phyloP scores from a whole-genome alignment of 2,113 vertebrate species.

The Ochotona curzoniae region DNA sequence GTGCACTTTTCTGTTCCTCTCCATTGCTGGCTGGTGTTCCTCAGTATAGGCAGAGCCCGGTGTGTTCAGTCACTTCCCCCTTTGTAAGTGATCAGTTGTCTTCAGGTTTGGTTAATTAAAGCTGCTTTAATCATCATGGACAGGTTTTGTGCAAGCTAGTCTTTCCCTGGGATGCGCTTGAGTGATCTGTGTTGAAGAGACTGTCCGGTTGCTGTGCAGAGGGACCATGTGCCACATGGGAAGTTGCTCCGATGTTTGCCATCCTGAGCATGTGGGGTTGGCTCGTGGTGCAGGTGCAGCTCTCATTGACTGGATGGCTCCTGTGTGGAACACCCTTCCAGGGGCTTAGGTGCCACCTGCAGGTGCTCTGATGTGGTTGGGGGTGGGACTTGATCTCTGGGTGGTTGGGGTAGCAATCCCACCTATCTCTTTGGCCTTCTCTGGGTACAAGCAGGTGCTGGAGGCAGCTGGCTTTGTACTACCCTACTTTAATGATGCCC shows the following conservation, averaged over 20 bases:
- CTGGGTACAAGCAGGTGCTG: background rate
- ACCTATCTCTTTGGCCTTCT: background rate
- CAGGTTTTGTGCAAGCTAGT: background rate
- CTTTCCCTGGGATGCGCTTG: background rate
- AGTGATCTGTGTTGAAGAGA: background rate
- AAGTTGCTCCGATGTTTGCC: no score
- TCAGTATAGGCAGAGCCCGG: accelerated
- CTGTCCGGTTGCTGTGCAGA: background rate
- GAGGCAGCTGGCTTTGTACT: background rate
- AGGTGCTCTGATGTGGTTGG: background rate
- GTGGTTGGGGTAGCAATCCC: background rate
- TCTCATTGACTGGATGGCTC: background rate
- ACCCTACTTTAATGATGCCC: background rate
- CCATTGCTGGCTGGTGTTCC: background rate
- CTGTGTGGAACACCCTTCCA: background rate
- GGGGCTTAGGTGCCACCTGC: background rate
- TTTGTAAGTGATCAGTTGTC: background rate
- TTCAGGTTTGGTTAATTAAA: background rate
- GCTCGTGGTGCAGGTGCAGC: background rate
- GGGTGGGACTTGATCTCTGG: background rate
- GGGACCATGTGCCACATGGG: background rate
- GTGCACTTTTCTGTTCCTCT: no score
- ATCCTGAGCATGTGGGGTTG: no score
- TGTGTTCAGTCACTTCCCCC: background rate
- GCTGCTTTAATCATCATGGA: background rate